These are phyloP conservation scores for Paralinhomoeus sp. DNA, from an alignment of 2,888 invertebrate species.

Conservation along the genomic window DNA sequence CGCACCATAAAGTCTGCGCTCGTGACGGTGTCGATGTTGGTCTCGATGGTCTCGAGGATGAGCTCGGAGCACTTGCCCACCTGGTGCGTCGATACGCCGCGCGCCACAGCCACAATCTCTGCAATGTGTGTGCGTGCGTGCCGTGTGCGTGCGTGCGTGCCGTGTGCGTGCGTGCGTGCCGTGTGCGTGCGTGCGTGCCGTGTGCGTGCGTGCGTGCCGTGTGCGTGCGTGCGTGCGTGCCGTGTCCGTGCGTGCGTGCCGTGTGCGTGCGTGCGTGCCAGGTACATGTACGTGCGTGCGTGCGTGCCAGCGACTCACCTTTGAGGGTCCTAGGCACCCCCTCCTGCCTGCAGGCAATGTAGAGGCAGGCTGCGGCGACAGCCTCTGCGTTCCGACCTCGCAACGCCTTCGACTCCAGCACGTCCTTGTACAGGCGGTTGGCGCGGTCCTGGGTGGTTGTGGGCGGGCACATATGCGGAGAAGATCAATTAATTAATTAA, in stretches of 20 bases:
- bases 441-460: slow-evolving; percentile 48
- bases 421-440: slow-evolving; percentile 80
- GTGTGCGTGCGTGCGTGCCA: no score
- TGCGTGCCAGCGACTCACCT: no score
- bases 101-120: slow-evolving; percentile 91
- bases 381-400: slow-evolving; percentile 57
- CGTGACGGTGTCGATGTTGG: slow-evolving; percentile 85
- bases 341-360: slow-evolving; percentile 94
- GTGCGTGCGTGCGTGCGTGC: no score
- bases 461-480: no score
- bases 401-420: slow-evolving; percentile 21
- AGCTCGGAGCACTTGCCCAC: slow-evolving; percentile 93
- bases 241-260: no score
- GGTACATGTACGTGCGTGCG: no score
- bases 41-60: slow-evolving; percentile 80
- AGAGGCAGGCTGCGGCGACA: slow-evolving; percentile 90
- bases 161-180: no score
- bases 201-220: no score
- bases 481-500: no score
- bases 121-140: no score
- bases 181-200: no score
- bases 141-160: no score
- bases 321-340: slow-evolving; percentile 92
- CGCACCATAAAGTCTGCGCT: slow-evolving; percentile 93
- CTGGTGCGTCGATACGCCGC: slow-evolving; percentile 89